Conservation (phyloP, 2,888 invertebrate species). For the Limenitis camilla region DNA sequence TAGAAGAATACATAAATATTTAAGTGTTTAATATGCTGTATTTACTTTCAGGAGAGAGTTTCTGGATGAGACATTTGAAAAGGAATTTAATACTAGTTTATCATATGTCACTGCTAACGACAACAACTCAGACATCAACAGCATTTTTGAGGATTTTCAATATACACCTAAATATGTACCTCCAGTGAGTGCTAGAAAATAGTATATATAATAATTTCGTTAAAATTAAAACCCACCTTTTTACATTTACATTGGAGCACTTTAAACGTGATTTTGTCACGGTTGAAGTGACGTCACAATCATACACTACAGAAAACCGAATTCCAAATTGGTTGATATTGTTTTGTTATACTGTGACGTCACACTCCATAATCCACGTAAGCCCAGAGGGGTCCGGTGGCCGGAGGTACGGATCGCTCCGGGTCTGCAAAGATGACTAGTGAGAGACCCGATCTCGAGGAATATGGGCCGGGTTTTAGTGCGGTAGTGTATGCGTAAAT, state of each 20-base stretch:
- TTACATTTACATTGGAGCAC: neutral
- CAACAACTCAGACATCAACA: constrained; percentile 40
- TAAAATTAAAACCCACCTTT: neutral
- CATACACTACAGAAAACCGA: too few species aligned
- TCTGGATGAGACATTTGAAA: constrained; percentile 6
- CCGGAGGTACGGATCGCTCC: too few species aligned
- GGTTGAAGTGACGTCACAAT: too few species aligned
- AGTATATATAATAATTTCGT: neutral
- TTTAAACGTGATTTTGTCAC: too few species aligned
- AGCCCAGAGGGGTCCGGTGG: too few species aligned
- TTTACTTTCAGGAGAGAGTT: constrained; percentile 7
- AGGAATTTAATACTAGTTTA: constrained; percentile 16
- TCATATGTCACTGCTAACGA: constrained; percentile 29
- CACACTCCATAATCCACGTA: too few species aligned
- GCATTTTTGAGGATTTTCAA: constrained; percentile 37
- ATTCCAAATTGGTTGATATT: too few species aligned
- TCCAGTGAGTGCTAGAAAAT: neutral
- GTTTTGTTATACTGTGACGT: too few species aligned
- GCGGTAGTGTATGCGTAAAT: too few species aligned
- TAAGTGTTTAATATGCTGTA: neutral
- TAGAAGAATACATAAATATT: neutral
- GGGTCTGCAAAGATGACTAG: too few species aligned
- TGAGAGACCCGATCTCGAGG: too few species aligned
- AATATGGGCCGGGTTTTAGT: too few species aligned
- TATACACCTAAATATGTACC: constrained; percentile 27